Base-by-base conservation (phyloP, 2,797 vertebrate species). In the Todus mexicanus region DNA sequence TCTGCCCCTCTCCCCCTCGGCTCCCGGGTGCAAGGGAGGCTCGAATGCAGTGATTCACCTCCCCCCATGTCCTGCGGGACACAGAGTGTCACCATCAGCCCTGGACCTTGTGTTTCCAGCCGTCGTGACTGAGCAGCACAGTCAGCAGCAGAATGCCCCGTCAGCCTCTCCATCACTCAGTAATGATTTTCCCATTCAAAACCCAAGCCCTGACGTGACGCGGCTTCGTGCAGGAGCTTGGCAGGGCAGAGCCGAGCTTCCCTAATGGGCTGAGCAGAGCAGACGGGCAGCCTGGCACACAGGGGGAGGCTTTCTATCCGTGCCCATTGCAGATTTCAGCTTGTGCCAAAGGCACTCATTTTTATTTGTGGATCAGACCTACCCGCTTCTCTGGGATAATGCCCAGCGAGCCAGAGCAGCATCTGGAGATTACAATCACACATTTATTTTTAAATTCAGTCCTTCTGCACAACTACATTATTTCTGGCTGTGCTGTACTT, bases 391-490 rank as follows among this genome's bases (percentile, higher is more conserved):
- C 76, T 93, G 92, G 91, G 95, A 94, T 92, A 91, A 82, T 79
- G 95, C 94, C 95, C 93, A 94, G 94, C 90, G 75, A 96, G 83
- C 76, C 93, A 77, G 91, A 95, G 94, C 92, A 94, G 95, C 95
- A 96, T 95, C 95, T 95, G 93, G 94, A 92, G 91, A 92, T 92
- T 91, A 94, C 85, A 89, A 68, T 94, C 82, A 74, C 96, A 92
- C 93, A 38, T 92, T 93, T 95, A 93, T 95, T 95, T 96, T 93
- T 94, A 94, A 95, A 96, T 94, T 95, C 95, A 69, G 78, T 86
- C 93, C 91, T 96, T 96, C 96, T 95, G 92, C 82, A 91, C 91
- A 92, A 64, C 92, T 96, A 90, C 84, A 91, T 92, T 96, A 96
- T 95, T 96, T 95, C 92, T 95, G 89, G 82, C 92, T 93, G 85